phyloP scores from a whole-genome alignment of 1,140 invertebrate species.

The Lordiphosa stackelbergi region DNA sequence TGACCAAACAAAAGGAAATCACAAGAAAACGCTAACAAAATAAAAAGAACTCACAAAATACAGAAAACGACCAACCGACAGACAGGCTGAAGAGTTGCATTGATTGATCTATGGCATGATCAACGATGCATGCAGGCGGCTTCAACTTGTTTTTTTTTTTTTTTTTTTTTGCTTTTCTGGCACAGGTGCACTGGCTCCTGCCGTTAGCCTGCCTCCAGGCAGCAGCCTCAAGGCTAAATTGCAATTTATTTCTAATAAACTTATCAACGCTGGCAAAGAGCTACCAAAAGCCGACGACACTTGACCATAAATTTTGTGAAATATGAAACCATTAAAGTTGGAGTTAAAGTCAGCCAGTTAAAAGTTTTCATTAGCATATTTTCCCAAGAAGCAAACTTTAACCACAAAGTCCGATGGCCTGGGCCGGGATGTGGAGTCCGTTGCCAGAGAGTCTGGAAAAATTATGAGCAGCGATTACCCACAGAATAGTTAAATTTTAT shows the following conservation, averaged over 20 bases:
- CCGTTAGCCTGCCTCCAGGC: slow-evolving; percentile 28
- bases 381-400: slow-evolving; percentile 41
- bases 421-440: background rate
- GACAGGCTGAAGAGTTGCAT: slow-evolving; percentile 38
- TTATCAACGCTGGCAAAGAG: slow-evolving; percentile 64
- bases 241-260: slow-evolving; percentile 76
- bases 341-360: slow-evolving; percentile 27
- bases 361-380: slow-evolving; percentile 71
- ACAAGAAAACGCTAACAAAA: slow-evolving; percentile 39
- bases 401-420: slow-evolving; percentile 62
- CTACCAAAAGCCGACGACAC: slow-evolving; percentile 46
- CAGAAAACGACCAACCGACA: slow-evolving; percentile 13
- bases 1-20: slow-evolving; percentile 55
- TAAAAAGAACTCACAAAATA: slow-evolving; percentile 13
- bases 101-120: slow-evolving; percentile 72
- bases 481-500: slow-evolving; percentile 62
- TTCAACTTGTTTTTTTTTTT: slow-evolving; percentile 26
- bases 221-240: slow-evolving; percentile 46
- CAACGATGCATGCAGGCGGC: slow-evolving; percentile 49
- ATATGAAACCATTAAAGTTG: slow-evolving; percentile 69
- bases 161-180: slow-evolving; percentile 18
- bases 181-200: slow-evolving; percentile 28
- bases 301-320: slow-evolving; percentile 64
- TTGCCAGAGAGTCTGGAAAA: slow-evolving; percentile 22
- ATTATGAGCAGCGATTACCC: slow-evolving; percentile 58